Base-by-base conservation (phyloP, 2,888 invertebrate species). In the Drosophila rubida region DNA sequence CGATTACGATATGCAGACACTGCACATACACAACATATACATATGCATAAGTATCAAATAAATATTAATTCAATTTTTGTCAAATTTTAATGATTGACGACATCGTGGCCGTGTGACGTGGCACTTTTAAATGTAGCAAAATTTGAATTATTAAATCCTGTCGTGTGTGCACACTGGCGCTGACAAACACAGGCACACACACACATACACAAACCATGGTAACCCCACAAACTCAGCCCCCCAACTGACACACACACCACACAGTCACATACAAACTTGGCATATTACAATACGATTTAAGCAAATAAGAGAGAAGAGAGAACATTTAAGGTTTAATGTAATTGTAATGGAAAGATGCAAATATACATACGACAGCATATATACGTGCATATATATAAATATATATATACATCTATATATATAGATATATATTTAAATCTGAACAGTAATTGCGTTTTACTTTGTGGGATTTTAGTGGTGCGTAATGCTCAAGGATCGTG, bases 201-300 rank as follows among this genome's bases (percentile, higher is more conserved):
- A 50, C 46, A 61, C 13, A 35, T 13, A 57, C 55, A 60, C 39
- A 67, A 22, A 49, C 32, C 7, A n/a, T 45, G 14, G 13, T 23
- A n/a, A 16, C 54, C 35, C 35, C 55, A 60, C 39, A 67, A 27
- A 53, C 37, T 11, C 14, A 55, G 22, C 30, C 32, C 37, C 23
- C 44, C 57, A 14, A 68, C 42, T 58, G n/a, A 60, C 41, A 55
- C 3, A 64, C 59, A 48, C 46, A 30, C 4, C 19, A 48, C 19
- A 48, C 50, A 50, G 37, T 64, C 59, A 66, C 67, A 62, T 54
- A 66, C 64, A 69, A 62, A 75, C 66, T 80, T 83, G 86, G 74
- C 78, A 80, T 78, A 87, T 84, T 84, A 75, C 59, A 81, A 67
- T 79, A 80, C 69, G 75, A 87, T 78, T 63, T 79, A 87, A 85